Evolutionary conservation across 1,140 invertebrate species (phyloP), one percentile per base, ranked within the genome.

Genomic region (Adoxophyes honmai): DNA sequence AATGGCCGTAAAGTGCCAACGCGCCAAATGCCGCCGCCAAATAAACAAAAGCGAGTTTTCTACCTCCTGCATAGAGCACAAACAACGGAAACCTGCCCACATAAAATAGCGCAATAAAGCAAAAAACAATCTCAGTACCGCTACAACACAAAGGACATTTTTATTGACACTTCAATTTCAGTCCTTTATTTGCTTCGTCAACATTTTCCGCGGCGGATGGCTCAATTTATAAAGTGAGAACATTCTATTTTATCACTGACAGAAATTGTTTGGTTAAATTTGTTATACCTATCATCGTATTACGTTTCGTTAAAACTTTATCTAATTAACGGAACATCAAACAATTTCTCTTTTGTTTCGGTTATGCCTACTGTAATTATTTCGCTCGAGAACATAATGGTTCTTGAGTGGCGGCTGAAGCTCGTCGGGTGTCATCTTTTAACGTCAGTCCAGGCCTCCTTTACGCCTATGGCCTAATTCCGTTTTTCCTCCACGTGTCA

Each of bases 21-120:
- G 21, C 64, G 55, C 39, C 52, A 59, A 13, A 55, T 55, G 35
- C 35, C 62, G 72, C 74, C 55, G 67, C 62, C 64, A 60, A 65
- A 59, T 60, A 28, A 28, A 60, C 66, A 76, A 77, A 62, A 69
- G 16, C 55, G 28, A 54, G 57, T 69, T 72, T 76, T 71, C 52
- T 33, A 34, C 42, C 28, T 15, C 8, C 48, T 52, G 44, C 59
- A 61, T 69, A 59, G 44, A 60, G 52, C 48, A 39, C 54, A 63
- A 68, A 39, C 36, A 44, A 42, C 53, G 56, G 56, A 58, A 36
- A 52, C 35, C 15, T 61, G 53, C 59, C 55, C n/a, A 59, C 63
- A 57, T 52, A 58, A 38, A 38, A 34, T 52, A 16, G 63, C 51
- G 42, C 57, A 65, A 65, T 66, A 65, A 48, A 60, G 36, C n/a